phyloP scores from a whole-genome alignment of 1,140 invertebrate genomes.

The Aplysia californica region DNA sequence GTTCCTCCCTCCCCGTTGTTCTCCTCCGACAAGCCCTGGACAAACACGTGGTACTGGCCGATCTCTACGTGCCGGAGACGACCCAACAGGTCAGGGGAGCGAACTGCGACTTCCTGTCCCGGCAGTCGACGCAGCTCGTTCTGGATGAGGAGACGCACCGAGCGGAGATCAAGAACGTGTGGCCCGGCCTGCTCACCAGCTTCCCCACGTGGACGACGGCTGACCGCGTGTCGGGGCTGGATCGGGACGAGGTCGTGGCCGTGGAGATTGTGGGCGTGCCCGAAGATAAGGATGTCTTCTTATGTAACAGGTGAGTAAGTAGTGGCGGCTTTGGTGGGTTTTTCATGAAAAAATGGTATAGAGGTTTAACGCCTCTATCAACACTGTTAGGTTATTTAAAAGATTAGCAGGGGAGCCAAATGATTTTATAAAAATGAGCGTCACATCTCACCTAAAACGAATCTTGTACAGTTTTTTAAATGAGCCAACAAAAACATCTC shows the following conservation, averaged over 20 bases:
- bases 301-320: background rate
- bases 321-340: background rate
- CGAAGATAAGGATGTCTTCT: background rate
- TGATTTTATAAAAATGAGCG: too few relatives aligned
- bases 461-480: too few relatives aligned
- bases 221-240: background rate
- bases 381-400: too few relatives aligned
- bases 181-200: background rate
- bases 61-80: background rate
- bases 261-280: background rate
- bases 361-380: too few relatives aligned
- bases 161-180: background rate
- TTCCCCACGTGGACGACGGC: background rate
- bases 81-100: background rate
- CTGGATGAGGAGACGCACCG: conserved; percentile 4
- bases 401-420: too few relatives aligned
- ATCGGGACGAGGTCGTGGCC: background rate
- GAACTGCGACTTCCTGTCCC: too few relatives aligned
- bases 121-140: background rate
- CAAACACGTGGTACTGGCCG: background rate
- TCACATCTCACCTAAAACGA: too few relatives aligned
- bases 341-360: too few relatives aligned
- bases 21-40: background rate
- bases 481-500: too few relatives aligned
- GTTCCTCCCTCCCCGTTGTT: background rate